Percentiles rank a stretch among this genome's conserved stretches.
Evolutionary conservation across 2,888 invertebrate genomes (phyloP).

Genomic region (Hypolimnas misippus): DNA sequence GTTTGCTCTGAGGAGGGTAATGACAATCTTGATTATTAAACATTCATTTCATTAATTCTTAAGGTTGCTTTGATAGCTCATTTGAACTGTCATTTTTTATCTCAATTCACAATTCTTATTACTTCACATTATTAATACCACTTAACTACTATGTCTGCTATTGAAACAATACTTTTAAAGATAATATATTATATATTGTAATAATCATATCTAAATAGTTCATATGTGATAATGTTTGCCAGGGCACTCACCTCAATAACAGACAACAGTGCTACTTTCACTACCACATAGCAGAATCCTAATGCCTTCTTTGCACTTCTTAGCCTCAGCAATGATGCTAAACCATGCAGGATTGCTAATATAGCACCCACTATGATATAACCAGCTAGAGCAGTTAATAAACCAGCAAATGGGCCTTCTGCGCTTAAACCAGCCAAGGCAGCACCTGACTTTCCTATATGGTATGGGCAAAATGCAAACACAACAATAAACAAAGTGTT

Average conservation of each 20-base stretch:
- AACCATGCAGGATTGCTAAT: conserved; percentile 92
- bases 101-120: no score
- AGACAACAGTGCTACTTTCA: conserved; percentile 95
- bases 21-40: no score
- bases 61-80: no score
- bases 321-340: conserved; percentile 92
- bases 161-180: no score
- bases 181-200: no score
- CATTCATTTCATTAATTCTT: no score
- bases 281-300: conserved; percentile 96
- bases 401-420: conserved; percentile 95
- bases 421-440: conserved; percentile 80
- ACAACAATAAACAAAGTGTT: conserved; percentile 98
- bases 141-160: no score
- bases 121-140: no score
- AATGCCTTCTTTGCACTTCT: conserved; percentile 92
- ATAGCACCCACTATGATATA: conserved; percentile 95
- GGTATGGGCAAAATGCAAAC: conserved; percentile 98
- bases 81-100: no score
- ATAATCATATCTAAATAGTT: no score
- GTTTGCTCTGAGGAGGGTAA: no score
- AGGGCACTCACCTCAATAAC: conserved; percentile 95
- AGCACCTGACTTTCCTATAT: conserved; percentile 94
- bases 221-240: no score
- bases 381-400: conserved; percentile 95